A percentile compares a stretch with the other conserved stretches of the same genome.
Conservation (phyloP, 2,888 invertebrate genomes). For the Sepioteuthis lessoniana region DNA sequence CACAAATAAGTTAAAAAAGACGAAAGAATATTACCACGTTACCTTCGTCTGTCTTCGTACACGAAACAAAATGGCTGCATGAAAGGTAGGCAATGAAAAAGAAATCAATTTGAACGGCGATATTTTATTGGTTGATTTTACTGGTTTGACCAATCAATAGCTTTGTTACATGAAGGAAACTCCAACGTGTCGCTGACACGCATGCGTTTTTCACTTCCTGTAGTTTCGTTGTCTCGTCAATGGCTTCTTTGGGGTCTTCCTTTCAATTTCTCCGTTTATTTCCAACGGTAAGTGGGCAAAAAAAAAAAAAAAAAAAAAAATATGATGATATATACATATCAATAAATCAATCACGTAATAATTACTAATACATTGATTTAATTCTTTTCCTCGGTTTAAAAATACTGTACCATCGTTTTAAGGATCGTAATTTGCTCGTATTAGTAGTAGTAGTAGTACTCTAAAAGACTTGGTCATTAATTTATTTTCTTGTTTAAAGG, state of each 20-base stretch:
- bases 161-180: background rate
- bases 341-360: background rate
- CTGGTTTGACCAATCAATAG: background rate
- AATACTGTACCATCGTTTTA: background rate
- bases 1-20: background rate
- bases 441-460: too few relatives aligned
- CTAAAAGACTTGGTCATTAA: too few relatives aligned
- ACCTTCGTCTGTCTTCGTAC: background rate
- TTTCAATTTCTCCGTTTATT: background rate
- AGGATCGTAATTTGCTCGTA: background rate
- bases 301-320: too few relatives aligned
- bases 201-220: constrained; percentile 46
- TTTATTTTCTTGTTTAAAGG: too few relatives aligned
- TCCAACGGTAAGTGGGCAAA: background rate
- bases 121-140: constrained; percentile 42
- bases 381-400: background rate
- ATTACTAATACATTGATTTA: background rate
- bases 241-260: background rate
- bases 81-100: background rate
- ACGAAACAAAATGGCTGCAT: constrained; percentile 48
- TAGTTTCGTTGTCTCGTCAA: background rate
- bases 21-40: background rate
- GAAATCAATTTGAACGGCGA: background rate
- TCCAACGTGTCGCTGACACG: constrained; percentile 47
- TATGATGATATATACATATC: background rate